Base-by-base conservation (phyloP, 2,113 vertebrate genomes). In the Camelus bactrianus region DNA sequence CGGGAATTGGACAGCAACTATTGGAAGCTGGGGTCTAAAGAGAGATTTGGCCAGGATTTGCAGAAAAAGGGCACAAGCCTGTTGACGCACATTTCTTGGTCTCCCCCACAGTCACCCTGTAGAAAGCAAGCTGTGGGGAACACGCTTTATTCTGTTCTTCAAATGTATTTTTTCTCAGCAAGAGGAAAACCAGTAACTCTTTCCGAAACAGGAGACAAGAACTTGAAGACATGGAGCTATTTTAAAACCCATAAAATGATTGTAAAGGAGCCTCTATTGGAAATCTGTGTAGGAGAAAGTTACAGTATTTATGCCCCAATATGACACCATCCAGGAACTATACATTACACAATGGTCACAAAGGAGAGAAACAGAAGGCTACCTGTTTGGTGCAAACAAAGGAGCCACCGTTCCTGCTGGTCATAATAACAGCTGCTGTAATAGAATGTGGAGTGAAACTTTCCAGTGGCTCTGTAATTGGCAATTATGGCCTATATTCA, bases 231-330 rank as follows among this genome's bases (percentile, higher is more conserved):
- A 81, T 84, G 48, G 16, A 52, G n/a, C 48, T 96, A 91, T 94
- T 96, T 97, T 96, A 94, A 97, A 96, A 93, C 24, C 28, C n/a
- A 73, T 54, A 65, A 97, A 94, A 92, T 95, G 67, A 96, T 67
- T 95, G n/a, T 84, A 46, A 92, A 95, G 17, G 70, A 94, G 46
- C 5, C 64, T 16, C 60, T 28, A 35, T 32, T 90, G 60, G 64
- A 96, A 95, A 90, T 89, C 75, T 73, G 84, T 70, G 62, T 73
- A 54, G 72, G 81, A 95, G 54, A 32, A 85, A 96, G 54, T 92
- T 96, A 81, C 3, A 88, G 65, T 93, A 97, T 88, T 96, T 97
- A 95, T 82, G n/a, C 28, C 54, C 60, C 65, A 80, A 96, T 76
- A 60, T 54, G 38, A 58, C 2, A 10, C 69, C 60, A 60, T 82